Evolutionary conservation across 2,888 invertebrate genomes (phyloP).

Genomic region (Suillia variegata): DNA sequence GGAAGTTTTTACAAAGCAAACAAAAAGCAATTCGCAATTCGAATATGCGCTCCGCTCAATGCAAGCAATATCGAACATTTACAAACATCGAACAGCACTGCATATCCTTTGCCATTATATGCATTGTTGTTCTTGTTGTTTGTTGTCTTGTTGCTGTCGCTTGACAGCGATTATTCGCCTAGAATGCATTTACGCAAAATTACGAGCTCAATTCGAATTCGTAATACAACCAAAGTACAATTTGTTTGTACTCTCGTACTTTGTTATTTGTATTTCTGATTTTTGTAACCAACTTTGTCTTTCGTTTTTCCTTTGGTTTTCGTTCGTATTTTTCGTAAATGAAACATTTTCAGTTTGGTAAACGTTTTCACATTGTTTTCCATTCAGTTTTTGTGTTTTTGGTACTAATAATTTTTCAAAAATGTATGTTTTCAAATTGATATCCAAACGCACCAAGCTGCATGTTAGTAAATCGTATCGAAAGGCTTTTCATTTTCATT

Average conservation of each 20-base stretch:
- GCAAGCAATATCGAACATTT: no score
- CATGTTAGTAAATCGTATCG: background rate
- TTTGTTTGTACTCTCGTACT: background rate
- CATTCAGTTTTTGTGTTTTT: background rate
- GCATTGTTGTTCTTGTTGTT: background rate
- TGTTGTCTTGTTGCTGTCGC: no score
- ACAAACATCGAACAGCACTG: background rate
- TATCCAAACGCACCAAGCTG: background rate
- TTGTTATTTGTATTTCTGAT: background rate
- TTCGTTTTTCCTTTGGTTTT: background rate
- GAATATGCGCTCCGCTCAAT: no score
- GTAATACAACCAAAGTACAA: background rate
- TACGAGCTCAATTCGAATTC: background rate
- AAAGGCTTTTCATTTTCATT: background rate
- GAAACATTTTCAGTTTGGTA: background rate
- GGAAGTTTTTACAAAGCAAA: constrained; percentile 62
- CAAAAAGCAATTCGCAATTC: constrained; percentile 31
- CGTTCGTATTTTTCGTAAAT: background rate
- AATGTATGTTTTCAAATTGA: no score
- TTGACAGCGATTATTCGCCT: no score
- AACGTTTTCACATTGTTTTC: background rate
- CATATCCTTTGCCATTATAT: background rate
- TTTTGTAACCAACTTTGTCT: background rate
- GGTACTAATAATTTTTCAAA: background rate
- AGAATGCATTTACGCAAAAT: background rate